These are phyloP conservation scores for Colostygia pectinataria DNA, from an alignment of 2,888 invertebrate species.

Conservation along the genomic window DNA sequence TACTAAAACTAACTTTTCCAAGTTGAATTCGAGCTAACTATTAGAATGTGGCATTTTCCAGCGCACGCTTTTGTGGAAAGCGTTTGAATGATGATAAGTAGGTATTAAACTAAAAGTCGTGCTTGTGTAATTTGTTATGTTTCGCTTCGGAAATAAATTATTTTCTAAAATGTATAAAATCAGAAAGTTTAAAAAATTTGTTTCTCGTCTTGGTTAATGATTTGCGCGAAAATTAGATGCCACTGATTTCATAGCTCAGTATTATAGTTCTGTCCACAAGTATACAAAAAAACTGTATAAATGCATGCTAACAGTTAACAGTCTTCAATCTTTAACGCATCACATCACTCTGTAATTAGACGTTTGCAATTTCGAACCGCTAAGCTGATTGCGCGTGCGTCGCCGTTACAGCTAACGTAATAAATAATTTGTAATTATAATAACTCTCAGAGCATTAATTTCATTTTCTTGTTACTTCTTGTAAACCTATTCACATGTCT, in stretches of 20 bases:
- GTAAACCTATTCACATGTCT: constrained; percentile 20
- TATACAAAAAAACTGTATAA: constrained; percentile 23
- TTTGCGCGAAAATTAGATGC: constrained; percentile 9
- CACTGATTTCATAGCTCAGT: constrained; percentile 14
- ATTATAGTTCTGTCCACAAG: neutral
- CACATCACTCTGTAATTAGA: constrained; percentile 59
- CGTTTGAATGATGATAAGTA: too few species aligned
- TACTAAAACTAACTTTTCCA: too few species aligned
- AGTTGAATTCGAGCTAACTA: too few species aligned
- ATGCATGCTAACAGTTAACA: constrained; percentile 22
- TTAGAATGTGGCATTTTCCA: too few species aligned
- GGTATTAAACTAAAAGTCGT: too few species aligned
- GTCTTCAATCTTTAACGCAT: constrained; percentile 44
- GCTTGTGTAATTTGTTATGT: neutral
- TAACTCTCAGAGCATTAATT: constrained; percentile 34
- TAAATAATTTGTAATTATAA: constrained; percentile 45
- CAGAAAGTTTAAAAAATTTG: too few species aligned
- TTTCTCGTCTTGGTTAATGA: too few species aligned
- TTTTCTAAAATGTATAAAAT: constrained; percentile 16
- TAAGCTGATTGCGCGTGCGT: constrained; percentile 50
- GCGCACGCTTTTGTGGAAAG: too few species aligned
- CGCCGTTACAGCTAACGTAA: constrained; percentile 27
- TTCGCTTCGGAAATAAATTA: neutral
- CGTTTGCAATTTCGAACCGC: constrained; percentile 62
- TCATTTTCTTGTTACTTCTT: constrained; percentile 35